phyloP scores from a whole-genome alignment of 1,140 invertebrate species.

The Bombus fervidus region DNA sequence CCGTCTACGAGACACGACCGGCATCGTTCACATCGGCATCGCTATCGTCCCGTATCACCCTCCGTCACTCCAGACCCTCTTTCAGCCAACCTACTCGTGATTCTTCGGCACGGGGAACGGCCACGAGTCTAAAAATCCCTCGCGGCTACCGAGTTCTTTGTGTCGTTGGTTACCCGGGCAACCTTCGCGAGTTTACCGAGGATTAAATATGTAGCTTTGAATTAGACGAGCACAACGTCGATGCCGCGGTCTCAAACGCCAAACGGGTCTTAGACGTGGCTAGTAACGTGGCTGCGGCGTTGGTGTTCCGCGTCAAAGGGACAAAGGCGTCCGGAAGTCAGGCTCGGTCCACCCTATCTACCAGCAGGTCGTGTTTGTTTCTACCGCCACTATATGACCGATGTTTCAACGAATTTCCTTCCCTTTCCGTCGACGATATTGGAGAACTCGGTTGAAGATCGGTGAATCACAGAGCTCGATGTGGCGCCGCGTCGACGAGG shows the following conservation, averaged over 20 bases:
- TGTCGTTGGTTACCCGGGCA: constrained; percentile 68
- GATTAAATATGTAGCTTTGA: constrained; percentile 81
- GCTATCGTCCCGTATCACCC: constrained; percentile 25
- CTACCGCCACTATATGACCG: background rate
- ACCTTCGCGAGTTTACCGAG: constrained; percentile 74
- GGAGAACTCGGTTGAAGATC: background rate
- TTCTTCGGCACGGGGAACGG: constrained; percentile 53
- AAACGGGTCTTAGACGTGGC: constrained; percentile 35
- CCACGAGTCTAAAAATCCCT: constrained; percentile 67
- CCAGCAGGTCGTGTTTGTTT: background rate
- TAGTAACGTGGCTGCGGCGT: background rate
- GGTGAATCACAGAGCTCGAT: constrained; percentile 23
- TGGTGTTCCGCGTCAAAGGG: constrained; percentile 20
- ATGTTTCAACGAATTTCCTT: background rate
- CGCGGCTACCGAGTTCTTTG: constrained; percentile 70
- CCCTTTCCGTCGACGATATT: background rate
- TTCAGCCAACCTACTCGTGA: constrained; percentile 51
- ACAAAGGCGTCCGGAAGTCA: constrained; percentile 26
- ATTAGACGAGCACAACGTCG: constrained; percentile 75
- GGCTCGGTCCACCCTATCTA: background rate
- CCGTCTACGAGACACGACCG: background rate
- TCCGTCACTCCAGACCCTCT: constrained; percentile 33
- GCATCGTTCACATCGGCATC: constrained; percentile 26
- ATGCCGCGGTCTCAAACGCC: background rate
- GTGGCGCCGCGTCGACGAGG: background rate